Conservation (phyloP, 2,113 vertebrate species). For the Dipodomys merriami region DNA sequence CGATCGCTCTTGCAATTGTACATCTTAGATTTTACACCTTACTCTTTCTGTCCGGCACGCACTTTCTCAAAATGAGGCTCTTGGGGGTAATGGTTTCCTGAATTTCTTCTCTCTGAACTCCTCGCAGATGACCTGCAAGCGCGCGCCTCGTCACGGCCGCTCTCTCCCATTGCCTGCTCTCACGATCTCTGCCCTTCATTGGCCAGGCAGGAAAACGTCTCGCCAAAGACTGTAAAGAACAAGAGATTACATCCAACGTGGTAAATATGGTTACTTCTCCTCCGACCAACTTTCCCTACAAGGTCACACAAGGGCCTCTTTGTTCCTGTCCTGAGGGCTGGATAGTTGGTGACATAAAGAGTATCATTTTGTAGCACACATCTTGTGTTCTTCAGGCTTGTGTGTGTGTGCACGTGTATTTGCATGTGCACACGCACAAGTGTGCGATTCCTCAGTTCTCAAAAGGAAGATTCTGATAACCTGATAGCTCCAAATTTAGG, state of each 20-base stretch:
- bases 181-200: neutral
- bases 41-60: neutral
- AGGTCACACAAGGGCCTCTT: neutral
- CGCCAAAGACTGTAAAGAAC: constrained; percentile 35
- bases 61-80: neutral
- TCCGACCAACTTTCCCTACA: neutral
- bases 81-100: neutral
- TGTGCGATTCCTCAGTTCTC: neutral
- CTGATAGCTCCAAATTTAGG: neutral
- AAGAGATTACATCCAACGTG: neutral
- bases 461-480: neutral
- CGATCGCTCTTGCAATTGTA: neutral
- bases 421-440: neutral
- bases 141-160: neutral
- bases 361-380: neutral
- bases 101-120: neutral
- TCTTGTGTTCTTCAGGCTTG: neutral
- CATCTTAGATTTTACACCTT: neutral
- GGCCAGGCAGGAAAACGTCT: neutral
- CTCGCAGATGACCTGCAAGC: neutral
- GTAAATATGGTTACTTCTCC: neutral
- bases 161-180: no score
- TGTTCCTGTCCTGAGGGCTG: neutral
- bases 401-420: neutral
- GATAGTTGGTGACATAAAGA: accelerated